Conservation (phyloP, 2,797 vertebrate genomes). For the Astyanax mexicanus region DNA sequence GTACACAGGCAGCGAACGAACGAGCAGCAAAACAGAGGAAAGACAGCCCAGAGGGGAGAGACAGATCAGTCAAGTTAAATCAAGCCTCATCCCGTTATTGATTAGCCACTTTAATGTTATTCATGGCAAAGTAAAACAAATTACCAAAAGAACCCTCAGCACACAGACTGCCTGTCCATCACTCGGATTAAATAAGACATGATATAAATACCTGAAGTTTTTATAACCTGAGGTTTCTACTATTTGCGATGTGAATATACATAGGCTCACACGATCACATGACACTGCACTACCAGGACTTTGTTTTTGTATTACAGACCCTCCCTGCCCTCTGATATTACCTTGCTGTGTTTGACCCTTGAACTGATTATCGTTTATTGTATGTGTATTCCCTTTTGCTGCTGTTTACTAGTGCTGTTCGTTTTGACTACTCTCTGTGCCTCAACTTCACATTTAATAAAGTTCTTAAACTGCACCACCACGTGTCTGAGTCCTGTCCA, state of each 20-base stretch:
- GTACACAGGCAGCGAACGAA: not conserved
- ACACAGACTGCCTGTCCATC: constrained; percentile 49
- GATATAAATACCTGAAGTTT: constrained; percentile 29
- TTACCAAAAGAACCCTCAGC: constrained; percentile 30
- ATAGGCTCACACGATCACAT: no score
- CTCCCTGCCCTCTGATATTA: no score
- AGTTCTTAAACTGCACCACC: no score
- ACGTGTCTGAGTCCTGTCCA: no score
- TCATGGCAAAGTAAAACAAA: constrained; percentile 55
- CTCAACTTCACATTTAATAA: no score
- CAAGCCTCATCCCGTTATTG: constrained; percentile 44
- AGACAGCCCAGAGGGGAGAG: not conserved
- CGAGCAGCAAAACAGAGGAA: not conserved
- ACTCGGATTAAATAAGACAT: constrained; percentile 42
- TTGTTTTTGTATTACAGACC: no score
- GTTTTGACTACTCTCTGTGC: no score
- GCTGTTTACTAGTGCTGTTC: no score
- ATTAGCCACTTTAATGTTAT: constrained; percentile 56
- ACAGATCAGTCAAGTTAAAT: constrained; percentile 48
- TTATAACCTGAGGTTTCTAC: not conserved
- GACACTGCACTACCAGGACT: no score
- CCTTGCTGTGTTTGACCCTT: no score
- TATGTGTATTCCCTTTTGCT: no score
- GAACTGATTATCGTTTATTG: no score
- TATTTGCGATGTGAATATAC: not conserved